Evolutionary conservation across 2,888 invertebrate species (phyloP).

Genomic region (Neoascia interrupta): DNA sequence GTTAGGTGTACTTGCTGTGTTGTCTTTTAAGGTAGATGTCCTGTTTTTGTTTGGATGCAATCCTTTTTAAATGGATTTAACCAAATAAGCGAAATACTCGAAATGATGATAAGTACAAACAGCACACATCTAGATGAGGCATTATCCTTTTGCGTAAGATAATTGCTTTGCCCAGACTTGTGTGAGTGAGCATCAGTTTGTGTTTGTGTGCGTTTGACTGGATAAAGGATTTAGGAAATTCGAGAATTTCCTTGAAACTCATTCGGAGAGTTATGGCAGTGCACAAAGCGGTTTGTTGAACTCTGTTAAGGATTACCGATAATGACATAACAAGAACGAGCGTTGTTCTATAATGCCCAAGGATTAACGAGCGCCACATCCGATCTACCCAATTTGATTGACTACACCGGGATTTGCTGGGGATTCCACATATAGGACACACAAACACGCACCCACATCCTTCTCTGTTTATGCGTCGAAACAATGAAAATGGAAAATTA

Average conservation of each 20-base stretch:
- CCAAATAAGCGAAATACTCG: constrained; percentile 12
- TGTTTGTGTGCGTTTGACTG: not conserved
- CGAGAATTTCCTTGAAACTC: constrained; percentile 4
- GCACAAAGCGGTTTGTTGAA: constrained; percentile 45
- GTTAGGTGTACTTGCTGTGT: constrained; percentile 1
- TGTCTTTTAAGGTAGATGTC: no score
- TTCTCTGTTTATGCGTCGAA: not conserved
- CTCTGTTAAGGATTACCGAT: constrained; percentile 47
- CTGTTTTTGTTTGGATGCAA: not conserved
- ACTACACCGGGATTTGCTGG: constrained; percentile 19
- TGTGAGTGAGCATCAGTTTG: not conserved
- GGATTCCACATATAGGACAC: no score
- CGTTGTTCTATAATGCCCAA: constrained; percentile 42
- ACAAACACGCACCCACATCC: not conserved
- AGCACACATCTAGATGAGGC: constrained; percentile 21
- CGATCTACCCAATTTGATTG: constrained; percentile 39
- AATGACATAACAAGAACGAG: constrained; percentile 51
- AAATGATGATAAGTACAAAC: constrained; percentile 34
- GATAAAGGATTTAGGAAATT: constrained; percentile 50
- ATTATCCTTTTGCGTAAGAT: constrained; percentile 57
- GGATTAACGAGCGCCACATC: constrained; percentile 49
- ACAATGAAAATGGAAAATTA: constrained; percentile 37
- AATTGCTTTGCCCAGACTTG: constrained; percentile 38
- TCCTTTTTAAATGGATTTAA: constrained; percentile 47
- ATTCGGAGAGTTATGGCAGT: constrained; percentile 9